A percentile compares a stretch with the other conserved stretches of the same genome.
Evolutionary conservation across 2,888 invertebrate genomes (phyloP).

Genomic region (Cantharis lateralis): DNA sequence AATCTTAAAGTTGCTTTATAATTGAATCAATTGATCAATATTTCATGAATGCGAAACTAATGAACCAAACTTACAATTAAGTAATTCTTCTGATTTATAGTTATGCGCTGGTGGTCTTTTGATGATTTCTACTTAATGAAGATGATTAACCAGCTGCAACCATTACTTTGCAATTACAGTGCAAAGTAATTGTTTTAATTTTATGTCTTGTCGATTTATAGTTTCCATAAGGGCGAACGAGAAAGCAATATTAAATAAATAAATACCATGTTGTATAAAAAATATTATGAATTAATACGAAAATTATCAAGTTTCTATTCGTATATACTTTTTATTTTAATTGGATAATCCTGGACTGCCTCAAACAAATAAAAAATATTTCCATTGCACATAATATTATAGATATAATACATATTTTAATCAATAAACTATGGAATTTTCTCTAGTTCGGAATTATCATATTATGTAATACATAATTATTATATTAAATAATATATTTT

Average conservation of each 20-base stretch:
- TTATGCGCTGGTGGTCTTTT: constrained; percentile 29
- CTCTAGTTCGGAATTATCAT: too few species aligned
- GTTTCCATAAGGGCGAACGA: neutral
- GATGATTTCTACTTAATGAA: constrained; percentile 26
- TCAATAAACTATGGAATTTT: too few species aligned
- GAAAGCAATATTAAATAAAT: neutral
- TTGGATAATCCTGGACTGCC: too few species aligned
- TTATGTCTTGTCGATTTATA: neutral
- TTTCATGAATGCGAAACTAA: constrained; percentile 21
- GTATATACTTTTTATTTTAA: too few species aligned
- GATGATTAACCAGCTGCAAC: constrained; percentile 25
- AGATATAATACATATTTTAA: too few species aligned
- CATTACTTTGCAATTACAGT: constrained; percentile 17
- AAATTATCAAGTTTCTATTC: too few species aligned
- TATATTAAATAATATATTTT: too few species aligned
- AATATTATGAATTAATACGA: too few species aligned
- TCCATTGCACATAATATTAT: too few species aligned
- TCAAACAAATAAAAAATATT: too few species aligned
- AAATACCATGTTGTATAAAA: neutral
- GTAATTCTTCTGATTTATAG: constrained; percentile 22
- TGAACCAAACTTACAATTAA: constrained; percentile 16
- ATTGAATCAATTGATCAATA: neutral
- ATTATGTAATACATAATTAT: too few species aligned
- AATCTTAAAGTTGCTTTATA: neutral
- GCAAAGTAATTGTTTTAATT: neutral